Conservation (phyloP, 2,888 invertebrate genomes). For the Anorthoa munda region DNA sequence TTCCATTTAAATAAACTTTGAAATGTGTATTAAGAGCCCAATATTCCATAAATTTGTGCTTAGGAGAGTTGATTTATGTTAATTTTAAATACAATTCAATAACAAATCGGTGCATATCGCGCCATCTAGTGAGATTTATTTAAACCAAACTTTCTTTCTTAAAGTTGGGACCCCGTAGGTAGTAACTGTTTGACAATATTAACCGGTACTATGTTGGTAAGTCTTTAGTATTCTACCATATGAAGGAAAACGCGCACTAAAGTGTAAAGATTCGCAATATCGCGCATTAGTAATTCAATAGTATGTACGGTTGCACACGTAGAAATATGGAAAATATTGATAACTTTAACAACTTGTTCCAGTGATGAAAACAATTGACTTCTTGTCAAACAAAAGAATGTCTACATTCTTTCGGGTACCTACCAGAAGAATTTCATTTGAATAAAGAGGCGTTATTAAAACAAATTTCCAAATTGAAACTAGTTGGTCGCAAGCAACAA, state of each 20-base stretch:
- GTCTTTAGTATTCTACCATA: background rate
- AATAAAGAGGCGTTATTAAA: background rate
- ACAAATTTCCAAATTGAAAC: background rate
- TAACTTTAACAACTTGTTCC: background rate
- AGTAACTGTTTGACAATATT: background rate
- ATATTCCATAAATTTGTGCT: no score
- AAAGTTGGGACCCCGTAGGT: background rate
- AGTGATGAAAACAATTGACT: background rate
- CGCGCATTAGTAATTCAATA: background rate
- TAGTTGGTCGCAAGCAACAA: slow-evolving; percentile 2
- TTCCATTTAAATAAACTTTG: no score
- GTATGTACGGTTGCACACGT: background rate
- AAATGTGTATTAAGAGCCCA: no score
- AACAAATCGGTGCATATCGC: no score
- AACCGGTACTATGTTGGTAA: background rate
- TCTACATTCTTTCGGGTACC: background rate
- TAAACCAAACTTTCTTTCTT: no score
- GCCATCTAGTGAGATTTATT: no score
- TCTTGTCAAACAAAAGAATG: background rate
- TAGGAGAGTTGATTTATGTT: no score
- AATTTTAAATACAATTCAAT: no score
- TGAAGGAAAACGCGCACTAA: background rate
- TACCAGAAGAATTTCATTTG: background rate
- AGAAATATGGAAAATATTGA: background rate
- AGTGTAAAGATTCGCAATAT: slow-evolving; percentile 9